Percentiles rank a stretch among this genome's conserved stretches.
phyloP scores from a whole-genome alignment of 2,888 invertebrate genomes.

The Podabrus alpinus region DNA sequence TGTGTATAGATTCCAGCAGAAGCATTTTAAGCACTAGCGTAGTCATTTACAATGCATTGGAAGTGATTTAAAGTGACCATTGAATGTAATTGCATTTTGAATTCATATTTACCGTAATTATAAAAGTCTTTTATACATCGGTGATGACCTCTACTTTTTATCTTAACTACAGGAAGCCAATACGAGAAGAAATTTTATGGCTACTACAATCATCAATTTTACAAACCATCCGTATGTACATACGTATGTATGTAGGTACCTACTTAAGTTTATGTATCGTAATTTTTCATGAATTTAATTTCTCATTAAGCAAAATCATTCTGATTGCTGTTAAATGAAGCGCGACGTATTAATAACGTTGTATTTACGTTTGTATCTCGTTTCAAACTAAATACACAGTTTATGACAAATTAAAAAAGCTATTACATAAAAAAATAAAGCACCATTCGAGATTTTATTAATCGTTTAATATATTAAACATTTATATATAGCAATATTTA shows the following conservation, averaged over 20 bases:
- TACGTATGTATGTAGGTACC: neutral
- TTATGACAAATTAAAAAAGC: constrained; percentile 9
- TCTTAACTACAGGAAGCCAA: neutral
- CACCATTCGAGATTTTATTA: neutral
- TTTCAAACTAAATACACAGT: neutral
- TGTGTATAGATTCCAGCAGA: constrained; percentile 16
- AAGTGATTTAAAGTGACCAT: constrained; percentile 36
- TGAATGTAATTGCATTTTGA: constrained; percentile 39
- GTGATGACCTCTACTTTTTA: neutral
- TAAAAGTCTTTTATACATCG: neutral
- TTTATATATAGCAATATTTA: constrained; percentile 19
- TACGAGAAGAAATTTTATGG: neutral
- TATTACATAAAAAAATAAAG: neutral
- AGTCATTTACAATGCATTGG: constrained; percentile 30
- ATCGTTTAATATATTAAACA: constrained; percentile 13
- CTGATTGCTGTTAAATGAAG: neutral
- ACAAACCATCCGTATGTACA: neutral
- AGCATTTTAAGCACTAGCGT: constrained; percentile 31
- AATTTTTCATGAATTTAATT: neutral
- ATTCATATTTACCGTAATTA: constrained; percentile 38
- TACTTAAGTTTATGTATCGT: neutral
- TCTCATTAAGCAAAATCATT: neutral
- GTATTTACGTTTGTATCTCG: neutral
- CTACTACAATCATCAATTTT: neutral
- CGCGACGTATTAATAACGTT: neutral